Percentiles rank a stretch among this genome's conserved stretches.
Evolutionary conservation across 2,797 vertebrate species (phyloP).

Genomic region (Champsocephalus esox): DNA sequence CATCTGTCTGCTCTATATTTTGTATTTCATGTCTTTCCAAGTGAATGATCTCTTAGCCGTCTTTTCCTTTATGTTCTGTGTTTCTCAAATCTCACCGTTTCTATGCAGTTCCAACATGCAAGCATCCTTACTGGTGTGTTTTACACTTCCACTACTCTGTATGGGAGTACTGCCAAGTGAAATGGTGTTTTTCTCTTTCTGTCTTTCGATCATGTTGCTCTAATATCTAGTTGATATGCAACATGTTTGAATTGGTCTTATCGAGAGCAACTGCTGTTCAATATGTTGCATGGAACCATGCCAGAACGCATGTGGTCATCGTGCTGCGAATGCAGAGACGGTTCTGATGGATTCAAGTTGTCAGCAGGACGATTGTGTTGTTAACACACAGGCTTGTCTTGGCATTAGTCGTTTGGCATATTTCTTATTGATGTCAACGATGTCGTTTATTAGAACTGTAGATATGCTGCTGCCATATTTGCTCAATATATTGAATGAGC

Average conservation of each 20-base stretch:
- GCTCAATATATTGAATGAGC: not conserved
- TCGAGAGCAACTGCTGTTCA: not conserved
- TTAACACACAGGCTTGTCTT: not conserved
- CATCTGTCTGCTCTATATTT: conserved; percentile 42
- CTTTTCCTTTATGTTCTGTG: not conserved
- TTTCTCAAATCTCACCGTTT: not conserved
- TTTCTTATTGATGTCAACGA: not conserved
- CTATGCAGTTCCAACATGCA: not conserved
- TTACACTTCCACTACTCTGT: not conserved
- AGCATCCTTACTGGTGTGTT: not conserved
- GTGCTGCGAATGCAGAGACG: not conserved
- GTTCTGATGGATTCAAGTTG: conserved; percentile 4
- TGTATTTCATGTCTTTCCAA: conserved; percentile 5
- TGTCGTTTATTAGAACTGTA: not conserved
- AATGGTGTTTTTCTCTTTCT: not conserved
- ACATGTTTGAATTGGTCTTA: not conserved
- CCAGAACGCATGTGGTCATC: not conserved
- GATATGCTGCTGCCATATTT: not conserved
- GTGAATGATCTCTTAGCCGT: not conserved
- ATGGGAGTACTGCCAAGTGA: not conserved
- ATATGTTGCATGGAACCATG: not conserved
- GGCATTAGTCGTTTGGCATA: not conserved
- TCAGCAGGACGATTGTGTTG: not conserved
- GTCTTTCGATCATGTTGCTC: not conserved
- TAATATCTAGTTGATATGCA: not conserved